phyloP scores from a whole-genome alignment of 1,140 invertebrate species.

The Drosophila suzukii region DNA sequence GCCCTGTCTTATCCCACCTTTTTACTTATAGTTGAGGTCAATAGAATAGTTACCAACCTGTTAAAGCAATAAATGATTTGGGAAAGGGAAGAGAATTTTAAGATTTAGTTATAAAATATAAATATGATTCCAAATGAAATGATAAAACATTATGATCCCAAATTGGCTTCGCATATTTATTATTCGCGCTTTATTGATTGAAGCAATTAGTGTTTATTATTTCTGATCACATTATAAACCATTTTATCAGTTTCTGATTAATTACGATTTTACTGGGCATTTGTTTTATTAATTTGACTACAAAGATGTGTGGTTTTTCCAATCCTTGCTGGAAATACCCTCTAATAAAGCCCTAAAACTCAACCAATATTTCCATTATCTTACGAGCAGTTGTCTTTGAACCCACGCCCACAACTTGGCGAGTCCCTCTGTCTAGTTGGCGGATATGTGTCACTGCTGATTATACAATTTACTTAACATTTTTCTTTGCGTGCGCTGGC shows the following conservation, averaged over 20 bases:
- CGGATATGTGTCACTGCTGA: conserved; percentile 58
- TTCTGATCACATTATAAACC: not conserved
- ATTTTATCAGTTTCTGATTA: not conserved
- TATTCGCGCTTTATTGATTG: not conserved
- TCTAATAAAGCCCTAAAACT: not conserved
- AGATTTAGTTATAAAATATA: no score
- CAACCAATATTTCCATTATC: not conserved
- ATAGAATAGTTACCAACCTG: not conserved
- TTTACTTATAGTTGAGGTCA: not conserved
- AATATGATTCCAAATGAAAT: not conserved
- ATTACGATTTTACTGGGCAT: not conserved
- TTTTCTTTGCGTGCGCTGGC: conserved; percentile 9
- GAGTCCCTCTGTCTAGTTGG: conserved; percentile 8
- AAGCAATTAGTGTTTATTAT: not conserved
- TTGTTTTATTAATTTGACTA: no score
- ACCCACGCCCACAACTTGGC: conserved; percentile 14
- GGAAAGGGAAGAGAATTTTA: no score
- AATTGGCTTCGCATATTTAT: not conserved
- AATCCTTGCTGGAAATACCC: no score
- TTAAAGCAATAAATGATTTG: not conserved
- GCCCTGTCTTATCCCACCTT: not conserved
- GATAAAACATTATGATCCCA: not conserved
- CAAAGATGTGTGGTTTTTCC: no score
- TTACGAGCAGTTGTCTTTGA: conserved; percentile 2
- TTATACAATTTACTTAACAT: conserved; percentile 50